These are phyloP conservation scores for Latrodectus geometricus DNA, from an alignment of 1,140 invertebrate species.

Conservation along the genomic window DNA sequence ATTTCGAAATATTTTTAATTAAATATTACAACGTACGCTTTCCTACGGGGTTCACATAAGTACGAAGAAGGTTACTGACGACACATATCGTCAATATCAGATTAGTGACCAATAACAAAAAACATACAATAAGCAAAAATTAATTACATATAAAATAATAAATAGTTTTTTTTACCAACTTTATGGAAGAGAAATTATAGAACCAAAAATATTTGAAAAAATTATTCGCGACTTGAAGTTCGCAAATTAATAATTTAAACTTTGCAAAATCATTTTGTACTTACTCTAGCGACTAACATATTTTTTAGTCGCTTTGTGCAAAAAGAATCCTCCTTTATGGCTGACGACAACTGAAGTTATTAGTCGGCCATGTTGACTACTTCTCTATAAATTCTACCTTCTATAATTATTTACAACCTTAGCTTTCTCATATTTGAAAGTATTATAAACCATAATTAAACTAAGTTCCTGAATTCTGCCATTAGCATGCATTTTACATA, in stretches of 20 bases:
- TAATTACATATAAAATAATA: conserved; percentile 38
- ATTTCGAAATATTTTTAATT: not conserved
- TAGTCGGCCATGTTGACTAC: conserved; percentile 37
- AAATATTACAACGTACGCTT: not conserved
- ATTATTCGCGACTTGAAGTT: conserved; percentile 30
- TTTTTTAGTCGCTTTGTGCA: not conserved
- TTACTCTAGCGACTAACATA: conserved; percentile 35
- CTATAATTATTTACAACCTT: not conserved
- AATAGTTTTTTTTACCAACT: conserved; percentile 16
- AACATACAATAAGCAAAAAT: conserved; percentile 28
- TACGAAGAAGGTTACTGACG: conserved; percentile 11
- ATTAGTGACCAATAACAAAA: not conserved
- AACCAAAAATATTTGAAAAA: conserved; percentile 16
- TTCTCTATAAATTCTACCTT: not conserved
- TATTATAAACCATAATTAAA: not conserved
- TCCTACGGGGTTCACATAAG: conserved; percentile 40
- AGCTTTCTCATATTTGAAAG: not conserved
- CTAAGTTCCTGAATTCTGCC: not conserved
- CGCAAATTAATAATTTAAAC: conserved; percentile 9
- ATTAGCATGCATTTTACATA: conserved; percentile 20
- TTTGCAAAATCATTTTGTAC: conserved; percentile 46
- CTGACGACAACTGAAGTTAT: conserved; percentile 30
- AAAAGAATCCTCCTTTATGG: conserved; percentile 25
- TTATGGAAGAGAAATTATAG: conserved; percentile 8
- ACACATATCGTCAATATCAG: not conserved